These are phyloP conservation scores for Hemicrepidius hirtus DNA, from an alignment of 2,888 invertebrate species.

Conservation along the genomic window DNA sequence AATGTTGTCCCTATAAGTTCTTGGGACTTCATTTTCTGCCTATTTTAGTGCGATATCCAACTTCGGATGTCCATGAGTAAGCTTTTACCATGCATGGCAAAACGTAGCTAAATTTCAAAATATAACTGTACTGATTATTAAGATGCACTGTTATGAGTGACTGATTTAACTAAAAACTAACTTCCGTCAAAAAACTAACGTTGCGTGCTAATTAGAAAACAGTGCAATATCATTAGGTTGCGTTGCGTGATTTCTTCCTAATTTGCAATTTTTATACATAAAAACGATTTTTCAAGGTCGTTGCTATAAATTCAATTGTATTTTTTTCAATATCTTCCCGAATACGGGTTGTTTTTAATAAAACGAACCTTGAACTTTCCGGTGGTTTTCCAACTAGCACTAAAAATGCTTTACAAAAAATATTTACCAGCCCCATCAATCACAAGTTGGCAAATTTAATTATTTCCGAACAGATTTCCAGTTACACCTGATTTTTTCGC, in stretches of 20 bases:
- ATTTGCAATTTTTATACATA: neutral
- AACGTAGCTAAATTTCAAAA: neutral
- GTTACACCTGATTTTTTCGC: no score
- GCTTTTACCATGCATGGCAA: neutral
- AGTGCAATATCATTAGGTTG: neutral
- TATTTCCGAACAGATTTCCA: no score
- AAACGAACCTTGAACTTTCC: no score
- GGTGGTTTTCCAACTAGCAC: no score
- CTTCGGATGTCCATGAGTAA: neutral
- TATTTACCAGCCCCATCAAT: no score
- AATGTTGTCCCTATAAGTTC: no score
- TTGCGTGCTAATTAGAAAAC: conserved; percentile 17
- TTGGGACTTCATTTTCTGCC: no score
- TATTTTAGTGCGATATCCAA: no score
- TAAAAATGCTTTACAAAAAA: no score
- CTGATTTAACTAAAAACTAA: neutral
- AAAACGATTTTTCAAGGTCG: conserved; percentile 10
- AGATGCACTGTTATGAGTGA: neutral
- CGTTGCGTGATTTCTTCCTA: neutral
- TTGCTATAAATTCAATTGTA: neutral
- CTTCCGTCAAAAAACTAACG: conserved; percentile 22
- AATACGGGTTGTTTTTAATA: no score
- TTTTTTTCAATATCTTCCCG: no score
- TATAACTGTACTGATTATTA: conserved; percentile 9
- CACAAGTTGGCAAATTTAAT: no score